These are phyloP conservation scores for Nycteola revayana DNA, from an alignment of 2,888 invertebrate species.

Conservation along the genomic window DNA sequence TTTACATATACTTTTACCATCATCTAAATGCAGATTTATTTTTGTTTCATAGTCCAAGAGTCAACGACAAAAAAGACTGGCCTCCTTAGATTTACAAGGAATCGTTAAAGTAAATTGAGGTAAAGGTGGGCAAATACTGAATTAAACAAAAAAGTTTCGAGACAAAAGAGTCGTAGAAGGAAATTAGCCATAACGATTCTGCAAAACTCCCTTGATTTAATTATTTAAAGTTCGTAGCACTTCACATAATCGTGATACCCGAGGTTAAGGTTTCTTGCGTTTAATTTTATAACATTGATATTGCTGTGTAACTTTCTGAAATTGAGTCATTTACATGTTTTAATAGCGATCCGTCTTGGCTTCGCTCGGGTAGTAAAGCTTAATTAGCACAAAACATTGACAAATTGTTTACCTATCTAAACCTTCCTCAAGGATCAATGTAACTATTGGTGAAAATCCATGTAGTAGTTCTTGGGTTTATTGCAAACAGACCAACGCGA, in stretches of 20 bases:
- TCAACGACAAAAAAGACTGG: slow-evolving; percentile 55
- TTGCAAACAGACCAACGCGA: neutral
- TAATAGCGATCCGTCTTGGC: too few species aligned
- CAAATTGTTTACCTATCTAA: neutral
- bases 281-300: too few species aligned
- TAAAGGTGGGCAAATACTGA: slow-evolving; percentile 58
- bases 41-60: slow-evolving; percentile 34
- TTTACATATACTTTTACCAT: slow-evolving; percentile 3
- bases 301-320: too few species aligned
- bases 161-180: slow-evolving; percentile 34
- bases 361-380: too few species aligned
- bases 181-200: slow-evolving; percentile 47
- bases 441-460: too few species aligned
- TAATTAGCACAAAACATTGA: neutral
- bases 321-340: too few species aligned
- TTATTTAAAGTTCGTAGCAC: slow-evolving; percentile 15
- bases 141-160: slow-evolving; percentile 42
- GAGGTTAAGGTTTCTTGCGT: neutral
- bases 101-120: slow-evolving; percentile 70
- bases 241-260: slow-evolving; percentile 1
- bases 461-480: too few species aligned
- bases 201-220: slow-evolving; percentile 22
- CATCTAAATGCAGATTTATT: slow-evolving; percentile 19
- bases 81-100: slow-evolving; percentile 59
- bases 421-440: neutral